Percentiles rank a stretch among this genome's conserved stretches.
Evolutionary conservation across 2,113 vertebrate species (phyloP).

Genomic region (Melanotaenia duboulayi): DNA sequence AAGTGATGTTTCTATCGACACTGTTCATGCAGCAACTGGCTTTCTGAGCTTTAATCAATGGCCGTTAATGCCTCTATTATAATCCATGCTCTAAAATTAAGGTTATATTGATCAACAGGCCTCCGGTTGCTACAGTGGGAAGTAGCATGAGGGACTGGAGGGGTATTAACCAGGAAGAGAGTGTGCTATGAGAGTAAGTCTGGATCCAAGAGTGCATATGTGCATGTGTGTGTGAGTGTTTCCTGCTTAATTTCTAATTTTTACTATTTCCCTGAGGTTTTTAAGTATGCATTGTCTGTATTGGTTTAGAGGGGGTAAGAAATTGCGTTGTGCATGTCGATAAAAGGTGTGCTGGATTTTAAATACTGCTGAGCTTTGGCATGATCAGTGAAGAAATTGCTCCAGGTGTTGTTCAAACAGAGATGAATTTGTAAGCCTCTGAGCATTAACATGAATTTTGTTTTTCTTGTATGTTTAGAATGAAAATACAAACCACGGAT

Average conservation of each 20-base stretch:
- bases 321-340: constrained; percentile 51
- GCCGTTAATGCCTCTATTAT: constrained; percentile 79
- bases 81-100: constrained; percentile 79
- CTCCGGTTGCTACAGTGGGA: constrained; percentile 44
- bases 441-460: constrained; percentile 18
- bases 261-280: constrained; percentile 53
- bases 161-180: constrained; percentile 32
- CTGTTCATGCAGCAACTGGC: constrained; percentile 57
- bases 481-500: constrained; percentile 4
- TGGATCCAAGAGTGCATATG: background rate
- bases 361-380: constrained; percentile 64
- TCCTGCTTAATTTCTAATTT: constrained; percentile 47
- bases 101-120: constrained; percentile 74
- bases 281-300: constrained; percentile 44
- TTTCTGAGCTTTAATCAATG: constrained; percentile 74
- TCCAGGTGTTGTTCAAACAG: constrained; percentile 42
- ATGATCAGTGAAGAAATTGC: constrained; percentile 37
- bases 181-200: constrained; percentile 15
- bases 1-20: constrained; percentile 75
- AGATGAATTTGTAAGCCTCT: constrained; percentile 42
- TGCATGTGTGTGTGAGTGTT: constrained; percentile 1
- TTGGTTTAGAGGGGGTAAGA: constrained; percentile 22
- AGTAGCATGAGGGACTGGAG: constrained; percentile 26
- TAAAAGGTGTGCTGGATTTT: constrained; percentile 62
- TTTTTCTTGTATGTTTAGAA: background rate